Evolutionary conservation across 2,797 vertebrate species (phyloP).

Genomic region (Chelonia mydas): DNA sequence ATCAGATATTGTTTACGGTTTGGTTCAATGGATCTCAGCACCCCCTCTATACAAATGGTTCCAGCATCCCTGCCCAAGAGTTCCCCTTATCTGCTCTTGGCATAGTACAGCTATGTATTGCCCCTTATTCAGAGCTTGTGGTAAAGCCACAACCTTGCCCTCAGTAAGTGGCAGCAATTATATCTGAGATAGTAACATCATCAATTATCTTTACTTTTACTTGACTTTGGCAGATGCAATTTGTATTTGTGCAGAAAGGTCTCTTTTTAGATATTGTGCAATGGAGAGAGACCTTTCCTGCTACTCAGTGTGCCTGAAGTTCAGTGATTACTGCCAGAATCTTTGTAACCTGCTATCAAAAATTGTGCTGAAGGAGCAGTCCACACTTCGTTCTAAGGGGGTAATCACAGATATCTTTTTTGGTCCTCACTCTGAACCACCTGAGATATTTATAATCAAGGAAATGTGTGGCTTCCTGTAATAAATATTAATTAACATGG

Average conservation of each 20-base stretch:
- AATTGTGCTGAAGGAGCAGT: not conserved
- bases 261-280: not conserved
- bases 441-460: not conserved
- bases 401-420: not conserved
- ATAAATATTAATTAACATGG: not conserved
- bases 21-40: too few relatives aligned
- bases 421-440: not conserved
- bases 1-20: too few relatives aligned
- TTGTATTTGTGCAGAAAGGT: not conserved
- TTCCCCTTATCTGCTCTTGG: not conserved
- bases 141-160: fast-evolving
- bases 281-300: not conserved
- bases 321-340: not conserved
- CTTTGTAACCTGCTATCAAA: not conserved
- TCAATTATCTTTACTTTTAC: not conserved
- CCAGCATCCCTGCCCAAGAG: too few relatives aligned
- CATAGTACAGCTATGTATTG: not conserved
- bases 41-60: too few relatives aligned
- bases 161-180: not conserved
- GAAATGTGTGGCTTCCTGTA: not conserved
- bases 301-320: not conserved
- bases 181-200: not conserved
- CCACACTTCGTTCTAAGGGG: not conserved
- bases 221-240: too few relatives aligned
- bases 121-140: not conserved